A percentile compares a stretch with the other conserved stretches of the same genome.
These are phyloP conservation scores for Heliconius himera DNA, from an alignment of 1,140 invertebrate species.

Conservation along the genomic window DNA sequence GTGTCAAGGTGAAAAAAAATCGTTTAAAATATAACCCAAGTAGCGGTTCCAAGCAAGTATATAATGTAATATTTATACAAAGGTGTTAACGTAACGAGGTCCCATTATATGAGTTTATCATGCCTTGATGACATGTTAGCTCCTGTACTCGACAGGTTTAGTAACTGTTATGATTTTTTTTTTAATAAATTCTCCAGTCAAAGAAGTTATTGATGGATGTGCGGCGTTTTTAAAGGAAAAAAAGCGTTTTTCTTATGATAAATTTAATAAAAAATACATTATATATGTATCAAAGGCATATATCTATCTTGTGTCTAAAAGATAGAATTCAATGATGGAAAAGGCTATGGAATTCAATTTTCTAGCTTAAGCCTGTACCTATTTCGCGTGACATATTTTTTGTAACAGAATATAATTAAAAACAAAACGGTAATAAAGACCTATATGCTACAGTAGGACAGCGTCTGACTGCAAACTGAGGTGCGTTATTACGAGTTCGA, in stretches of 20 bases:
- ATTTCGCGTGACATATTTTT: no score
- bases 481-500: no score
- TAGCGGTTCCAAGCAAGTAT: background rate
- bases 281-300: background rate
- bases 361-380: no score
- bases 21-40: background rate
- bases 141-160: conserved; percentile 1
- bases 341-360: no score
- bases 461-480: no score
- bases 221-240: background rate
- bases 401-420: no score
- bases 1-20: no score
- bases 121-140: background rate
- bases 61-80: conserved; percentile 1
- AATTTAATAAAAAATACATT: background rate
- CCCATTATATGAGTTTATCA: conserved; percentile 8
- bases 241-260: background rate
- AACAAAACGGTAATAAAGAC: background rate
- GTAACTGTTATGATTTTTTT: background rate
- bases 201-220: conserved; percentile 5
- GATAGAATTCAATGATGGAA: no score
- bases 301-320: no score
- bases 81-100: conserved; percentile 4
- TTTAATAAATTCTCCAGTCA: background rate
- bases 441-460: no score